Conservation (phyloP, 2,888 invertebrate species). For the Alentia gelatinosa region DNA sequence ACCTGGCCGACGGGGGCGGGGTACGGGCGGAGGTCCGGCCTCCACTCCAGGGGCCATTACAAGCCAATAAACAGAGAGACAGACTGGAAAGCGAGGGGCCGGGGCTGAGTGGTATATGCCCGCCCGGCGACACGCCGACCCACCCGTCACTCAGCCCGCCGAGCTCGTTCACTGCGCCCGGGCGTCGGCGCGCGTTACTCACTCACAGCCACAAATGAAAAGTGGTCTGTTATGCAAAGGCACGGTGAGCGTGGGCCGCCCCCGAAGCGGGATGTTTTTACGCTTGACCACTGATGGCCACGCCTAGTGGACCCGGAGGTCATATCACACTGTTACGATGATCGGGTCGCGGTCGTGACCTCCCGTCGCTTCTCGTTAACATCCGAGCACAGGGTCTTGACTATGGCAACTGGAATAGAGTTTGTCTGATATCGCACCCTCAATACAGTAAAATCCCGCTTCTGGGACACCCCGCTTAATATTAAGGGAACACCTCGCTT, state of each 20-base stretch:
- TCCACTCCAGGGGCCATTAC: background rate
- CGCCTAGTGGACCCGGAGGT: background rate
- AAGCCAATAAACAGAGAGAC: background rate
- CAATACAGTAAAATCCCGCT: too few relatives aligned
- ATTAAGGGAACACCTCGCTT: too few relatives aligned
- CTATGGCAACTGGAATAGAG: too few relatives aligned
- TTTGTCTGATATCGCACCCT: too few relatives aligned
- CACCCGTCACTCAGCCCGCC: background rate
- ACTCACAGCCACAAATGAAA: background rate
- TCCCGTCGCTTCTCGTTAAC: too few relatives aligned
- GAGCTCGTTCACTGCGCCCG: background rate
- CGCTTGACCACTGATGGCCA: background rate
- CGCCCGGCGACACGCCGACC: background rate
- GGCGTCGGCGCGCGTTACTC: background rate
- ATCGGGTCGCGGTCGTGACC: too few relatives aligned
- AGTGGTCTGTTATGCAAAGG: background rate
- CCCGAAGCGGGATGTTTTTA: background rate
- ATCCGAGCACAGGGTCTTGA: too few relatives aligned
- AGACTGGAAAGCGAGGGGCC: too few relatives aligned
- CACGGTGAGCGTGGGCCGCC: background rate
- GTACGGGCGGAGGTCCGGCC: background rate
- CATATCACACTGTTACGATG: too few relatives aligned
- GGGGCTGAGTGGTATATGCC: background rate
- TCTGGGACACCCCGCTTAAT: too few relatives aligned
- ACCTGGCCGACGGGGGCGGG: slow-evolving; percentile 3